Conservation (phyloP, 1,140 invertebrate species). For the Drosophila nikananu region DNA sequence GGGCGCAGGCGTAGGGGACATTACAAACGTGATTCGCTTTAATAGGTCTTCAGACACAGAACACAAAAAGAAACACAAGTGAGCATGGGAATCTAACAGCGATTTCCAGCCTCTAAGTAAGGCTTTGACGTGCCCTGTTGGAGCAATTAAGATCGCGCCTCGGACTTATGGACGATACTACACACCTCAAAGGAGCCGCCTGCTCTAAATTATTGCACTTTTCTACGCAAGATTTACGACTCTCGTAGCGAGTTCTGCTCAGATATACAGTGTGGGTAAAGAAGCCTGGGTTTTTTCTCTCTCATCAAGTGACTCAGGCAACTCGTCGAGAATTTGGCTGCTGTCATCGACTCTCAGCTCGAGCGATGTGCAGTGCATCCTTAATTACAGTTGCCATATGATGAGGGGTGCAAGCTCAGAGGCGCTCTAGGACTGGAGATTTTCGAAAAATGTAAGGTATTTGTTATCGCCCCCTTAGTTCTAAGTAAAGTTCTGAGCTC, state of each 20-base stretch:
- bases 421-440: constrained; percentile 10
- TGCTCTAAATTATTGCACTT: constrained; percentile 70
- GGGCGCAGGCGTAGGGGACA: not conserved
- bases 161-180: constrained; percentile 13
- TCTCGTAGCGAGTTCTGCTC: constrained; percentile 39
- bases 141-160: constrained; percentile 48
- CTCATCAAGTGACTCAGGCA: constrained; percentile 56
- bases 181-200: constrained; percentile 34
- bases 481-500: constrained; percentile 27
- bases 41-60: constrained; percentile 31
- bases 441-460: constrained; percentile 37
- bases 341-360: constrained; percentile 72
- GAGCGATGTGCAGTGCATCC: constrained; percentile 74
- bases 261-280: constrained; percentile 59
- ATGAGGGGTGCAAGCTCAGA: not conserved
- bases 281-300: constrained; percentile 14
- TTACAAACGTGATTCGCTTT: constrained; percentile 24
- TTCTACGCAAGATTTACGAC: constrained; percentile 68
- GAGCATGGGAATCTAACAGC: constrained; percentile 1
- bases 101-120: constrained; percentile 24
- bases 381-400: constrained; percentile 61
- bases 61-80: not conserved
- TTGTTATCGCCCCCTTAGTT: constrained; percentile 40
- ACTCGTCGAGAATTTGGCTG: constrained; percentile 36
- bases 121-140: constrained; percentile 30